These are phyloP conservation scores for Phataginus tricuspis DNA, from an alignment of 2,797 vertebrate genomes.

Conservation along the genomic window DNA sequence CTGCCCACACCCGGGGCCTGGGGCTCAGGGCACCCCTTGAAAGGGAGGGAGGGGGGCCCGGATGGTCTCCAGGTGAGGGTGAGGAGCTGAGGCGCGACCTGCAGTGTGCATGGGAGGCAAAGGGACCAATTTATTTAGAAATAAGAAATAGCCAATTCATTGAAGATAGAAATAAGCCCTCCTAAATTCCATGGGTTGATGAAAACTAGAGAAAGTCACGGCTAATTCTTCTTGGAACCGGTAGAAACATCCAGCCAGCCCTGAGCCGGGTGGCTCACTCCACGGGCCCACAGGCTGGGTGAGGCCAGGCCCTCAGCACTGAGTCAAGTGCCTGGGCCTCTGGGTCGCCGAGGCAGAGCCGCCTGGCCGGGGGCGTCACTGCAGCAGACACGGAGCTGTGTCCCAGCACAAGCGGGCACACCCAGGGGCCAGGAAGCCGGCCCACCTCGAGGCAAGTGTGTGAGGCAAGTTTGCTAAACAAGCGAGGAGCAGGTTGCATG, in stretches of 20 bases:
- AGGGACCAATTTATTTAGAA: neutral
- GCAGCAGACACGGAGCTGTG: rapidly evolving
- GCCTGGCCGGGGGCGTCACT: neutral
- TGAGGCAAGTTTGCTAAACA: too few species aligned
- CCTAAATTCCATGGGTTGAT: neutral
- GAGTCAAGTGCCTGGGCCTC: rapidly evolving
- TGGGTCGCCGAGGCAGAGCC: neutral
- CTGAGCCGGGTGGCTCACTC: neutral
- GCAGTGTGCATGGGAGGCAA: neutral
- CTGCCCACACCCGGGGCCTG: too few species aligned
- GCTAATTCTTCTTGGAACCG: neutral
- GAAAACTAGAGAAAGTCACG: neutral
- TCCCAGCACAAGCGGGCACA: neutral
- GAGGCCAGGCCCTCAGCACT: neutral
- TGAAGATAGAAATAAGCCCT: neutral
- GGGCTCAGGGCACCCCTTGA: neutral
- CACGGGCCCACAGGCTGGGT: neutral
- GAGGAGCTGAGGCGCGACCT: neutral
- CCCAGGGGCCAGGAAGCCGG: rapidly evolving
- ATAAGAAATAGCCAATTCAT: neutral
- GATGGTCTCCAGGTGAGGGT: neutral
- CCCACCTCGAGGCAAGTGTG: neutral
- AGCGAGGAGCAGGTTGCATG: neutral
- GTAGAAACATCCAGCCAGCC: neutral
- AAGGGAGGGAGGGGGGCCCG: neutral